These are phyloP conservation scores for Dasysyrphus albostriatus DNA, from an alignment of 2,888 invertebrate species.

Conservation along the genomic window DNA sequence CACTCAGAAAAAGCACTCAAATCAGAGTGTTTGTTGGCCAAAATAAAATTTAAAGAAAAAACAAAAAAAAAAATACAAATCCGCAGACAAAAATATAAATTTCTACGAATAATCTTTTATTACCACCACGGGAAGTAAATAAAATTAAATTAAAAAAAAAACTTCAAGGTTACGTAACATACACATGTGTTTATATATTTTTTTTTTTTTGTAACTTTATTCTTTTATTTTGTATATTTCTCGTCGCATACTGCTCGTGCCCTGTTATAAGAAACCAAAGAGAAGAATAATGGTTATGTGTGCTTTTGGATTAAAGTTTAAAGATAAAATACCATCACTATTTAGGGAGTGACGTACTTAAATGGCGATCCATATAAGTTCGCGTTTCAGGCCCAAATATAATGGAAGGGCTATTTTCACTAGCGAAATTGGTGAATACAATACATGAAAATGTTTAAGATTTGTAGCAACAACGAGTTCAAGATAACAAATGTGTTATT, in stretches of 20 bases:
- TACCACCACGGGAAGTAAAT: slow-evolving; percentile 45
- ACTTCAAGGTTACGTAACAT: slow-evolving; percentile 31
- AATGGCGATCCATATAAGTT: neutral
- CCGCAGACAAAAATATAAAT: slow-evolving; percentile 44
- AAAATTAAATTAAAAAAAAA: slow-evolving; percentile 13
- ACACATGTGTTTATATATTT: neutral
- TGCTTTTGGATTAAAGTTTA: slow-evolving; percentile 37
- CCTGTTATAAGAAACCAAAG: slow-evolving; percentile 34
- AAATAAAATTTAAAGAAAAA: neutral
- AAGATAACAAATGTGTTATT: too few species aligned
- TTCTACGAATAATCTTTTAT: slow-evolving; percentile 71
- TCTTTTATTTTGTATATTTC: slow-evolving; percentile 21
- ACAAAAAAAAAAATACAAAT: slow-evolving; percentile 8
- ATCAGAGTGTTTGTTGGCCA: slow-evolving; percentile 10
- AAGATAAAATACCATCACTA: slow-evolving; percentile 55
- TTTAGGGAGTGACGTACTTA: neutral
- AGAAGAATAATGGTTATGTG: slow-evolving; percentile 40
- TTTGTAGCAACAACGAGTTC: too few species aligned
- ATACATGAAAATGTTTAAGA: too few species aligned
- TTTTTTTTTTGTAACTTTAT: neutral
- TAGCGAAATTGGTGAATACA: too few species aligned
- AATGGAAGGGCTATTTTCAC: neutral
- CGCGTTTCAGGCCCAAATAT: neutral
- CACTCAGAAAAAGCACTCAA: slow-evolving; percentile 61
- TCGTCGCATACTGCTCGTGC: slow-evolving; percentile 18